Evolutionary conservation across 2,888 invertebrate species (phyloP).

Genomic region (Belgica antarctica): DNA sequence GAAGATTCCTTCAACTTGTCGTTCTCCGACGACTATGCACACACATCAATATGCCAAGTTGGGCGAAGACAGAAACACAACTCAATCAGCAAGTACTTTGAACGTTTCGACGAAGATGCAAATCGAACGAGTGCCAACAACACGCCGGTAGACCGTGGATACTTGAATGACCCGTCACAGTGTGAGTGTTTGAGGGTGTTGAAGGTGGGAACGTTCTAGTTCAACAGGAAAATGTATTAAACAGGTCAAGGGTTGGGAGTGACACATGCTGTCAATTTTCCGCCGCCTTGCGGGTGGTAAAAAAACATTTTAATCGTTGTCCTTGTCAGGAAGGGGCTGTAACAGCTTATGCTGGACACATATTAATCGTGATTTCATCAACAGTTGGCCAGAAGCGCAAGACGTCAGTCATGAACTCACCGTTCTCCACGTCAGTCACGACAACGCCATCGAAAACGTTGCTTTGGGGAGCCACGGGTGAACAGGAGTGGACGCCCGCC

Average conservation of each 20-base stretch:
- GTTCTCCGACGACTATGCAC: constrained; percentile 51
- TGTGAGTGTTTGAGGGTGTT: constrained; percentile 13
- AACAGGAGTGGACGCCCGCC: constrained; percentile 96
- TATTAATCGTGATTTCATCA: not conserved
- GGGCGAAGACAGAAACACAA: not conserved
- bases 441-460: constrained; percentile 58
- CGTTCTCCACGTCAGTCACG: constrained; percentile 46
- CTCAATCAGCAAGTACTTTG: constrained; percentile 11
- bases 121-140: constrained; percentile 27
- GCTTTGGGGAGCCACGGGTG: constrained; percentile 92
- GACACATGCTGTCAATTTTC: too few relatives aligned
- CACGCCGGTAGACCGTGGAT: constrained; percentile 28
- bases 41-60: constrained; percentile 49
- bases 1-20: constrained; percentile 47
- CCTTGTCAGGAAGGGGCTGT: too few relatives aligned
- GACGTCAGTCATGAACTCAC: constrained; percentile 45
- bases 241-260: too few relatives aligned
- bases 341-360: too few relatives aligned
- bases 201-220: too few relatives aligned
- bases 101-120: constrained; percentile 33
- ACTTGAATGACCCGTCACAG: constrained; percentile 3
- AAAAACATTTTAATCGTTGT: too few relatives aligned
- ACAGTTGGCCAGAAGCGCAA: constrained; percentile 38
- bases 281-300: too few relatives aligned
- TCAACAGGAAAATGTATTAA: too few relatives aligned